A percentile compares a stretch with the other conserved stretches of the same genome.
Conservation (phyloP, 1,140 invertebrate species). For the Drosophila melanica region DNA sequence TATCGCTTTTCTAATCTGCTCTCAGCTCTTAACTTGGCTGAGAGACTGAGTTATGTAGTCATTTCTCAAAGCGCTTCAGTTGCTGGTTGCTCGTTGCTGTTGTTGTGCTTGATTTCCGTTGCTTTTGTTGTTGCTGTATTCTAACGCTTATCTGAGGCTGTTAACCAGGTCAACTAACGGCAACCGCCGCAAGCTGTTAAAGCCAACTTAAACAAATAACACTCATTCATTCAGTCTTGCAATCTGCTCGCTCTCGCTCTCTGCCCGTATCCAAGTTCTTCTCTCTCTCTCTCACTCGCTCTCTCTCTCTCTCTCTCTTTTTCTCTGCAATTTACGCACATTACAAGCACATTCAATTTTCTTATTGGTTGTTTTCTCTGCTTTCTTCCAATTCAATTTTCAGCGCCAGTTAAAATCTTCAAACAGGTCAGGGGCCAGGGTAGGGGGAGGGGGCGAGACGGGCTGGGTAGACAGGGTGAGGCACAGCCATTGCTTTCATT, state of each 20-base stretch:
- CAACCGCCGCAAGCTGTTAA: conserved; percentile 75
- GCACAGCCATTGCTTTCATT: too few relatives aligned
- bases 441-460: not conserved
- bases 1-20: conserved; percentile 37
- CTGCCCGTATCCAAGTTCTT: not conserved
- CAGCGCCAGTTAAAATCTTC: conserved; percentile 5
- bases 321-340: conserved; percentile 54
- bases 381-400: conserved; percentile 66
- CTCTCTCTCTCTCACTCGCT: conserved; percentile 14
- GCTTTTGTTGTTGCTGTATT: conserved; percentile 48
- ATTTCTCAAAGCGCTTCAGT: conserved; percentile 52
- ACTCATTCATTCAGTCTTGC: conserved; percentile 57
- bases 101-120: conserved; percentile 49
- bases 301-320: conserved; percentile 5
- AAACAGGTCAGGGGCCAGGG: conserved; percentile 11
- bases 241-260: conserved; percentile 29
- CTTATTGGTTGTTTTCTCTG: conserved; percentile 35
- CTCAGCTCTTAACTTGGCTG: conserved; percentile 24
- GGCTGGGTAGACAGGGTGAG: too few relatives aligned
- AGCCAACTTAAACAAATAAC: conserved; percentile 78
- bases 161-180: conserved; percentile 81
- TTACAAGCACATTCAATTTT: conserved; percentile 41
- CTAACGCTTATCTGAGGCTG: conserved; percentile 55
- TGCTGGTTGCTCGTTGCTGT: conserved; percentile 14
- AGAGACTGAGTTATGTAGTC: conserved; percentile 49